These are phyloP conservation scores for Luperina testacea DNA, from an alignment of 2,888 invertebrate species.

Conservation along the genomic window DNA sequence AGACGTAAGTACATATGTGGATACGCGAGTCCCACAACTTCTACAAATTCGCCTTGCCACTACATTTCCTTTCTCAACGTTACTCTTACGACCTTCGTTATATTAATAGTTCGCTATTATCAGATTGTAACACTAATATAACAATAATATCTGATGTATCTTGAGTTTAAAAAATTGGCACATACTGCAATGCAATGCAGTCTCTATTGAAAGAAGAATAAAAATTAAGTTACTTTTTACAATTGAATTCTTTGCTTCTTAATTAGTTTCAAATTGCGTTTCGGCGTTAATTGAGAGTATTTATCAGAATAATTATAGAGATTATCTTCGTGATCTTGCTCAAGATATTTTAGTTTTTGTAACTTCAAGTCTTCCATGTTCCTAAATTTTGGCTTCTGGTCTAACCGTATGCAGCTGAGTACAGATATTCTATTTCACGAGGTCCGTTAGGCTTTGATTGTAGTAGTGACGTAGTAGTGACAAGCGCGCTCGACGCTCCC, in stretches of 20 bases:
- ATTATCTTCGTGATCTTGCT: background rate
- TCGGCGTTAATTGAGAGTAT: conserved; percentile 6
- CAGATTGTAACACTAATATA: conserved; percentile 57
- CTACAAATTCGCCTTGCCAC: conserved; percentile 47
- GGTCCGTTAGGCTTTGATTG: too few species aligned
- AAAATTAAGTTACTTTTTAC: conserved; percentile 13
- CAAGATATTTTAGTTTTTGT: background rate
- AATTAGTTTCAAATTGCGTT: conserved; percentile 24
- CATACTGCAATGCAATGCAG: conserved; percentile 31
- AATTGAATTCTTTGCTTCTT: conserved; percentile 28
- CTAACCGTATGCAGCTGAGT: too few species aligned
- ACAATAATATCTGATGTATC: conserved; percentile 61
- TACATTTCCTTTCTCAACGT: conserved; percentile 57
- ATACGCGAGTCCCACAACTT: too few species aligned
- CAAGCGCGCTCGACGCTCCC: too few species aligned
- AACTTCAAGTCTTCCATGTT: background rate
- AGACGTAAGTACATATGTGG: too few species aligned
- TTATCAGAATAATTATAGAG: background rate
- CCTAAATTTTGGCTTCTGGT: background rate
- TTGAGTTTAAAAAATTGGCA: conserved; percentile 33
- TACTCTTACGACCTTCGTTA: conserved; percentile 51
- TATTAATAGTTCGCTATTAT: conserved; percentile 61
- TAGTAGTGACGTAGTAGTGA: too few species aligned
- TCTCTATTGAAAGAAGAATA: conserved; percentile 24
- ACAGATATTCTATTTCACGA: too few species aligned